Percentiles rank a stretch among this genome's conserved stretches.
Evolutionary conservation across 2,113 vertebrate species (phyloP).

Genomic region (Megaleporinus macrocephalus): DNA sequence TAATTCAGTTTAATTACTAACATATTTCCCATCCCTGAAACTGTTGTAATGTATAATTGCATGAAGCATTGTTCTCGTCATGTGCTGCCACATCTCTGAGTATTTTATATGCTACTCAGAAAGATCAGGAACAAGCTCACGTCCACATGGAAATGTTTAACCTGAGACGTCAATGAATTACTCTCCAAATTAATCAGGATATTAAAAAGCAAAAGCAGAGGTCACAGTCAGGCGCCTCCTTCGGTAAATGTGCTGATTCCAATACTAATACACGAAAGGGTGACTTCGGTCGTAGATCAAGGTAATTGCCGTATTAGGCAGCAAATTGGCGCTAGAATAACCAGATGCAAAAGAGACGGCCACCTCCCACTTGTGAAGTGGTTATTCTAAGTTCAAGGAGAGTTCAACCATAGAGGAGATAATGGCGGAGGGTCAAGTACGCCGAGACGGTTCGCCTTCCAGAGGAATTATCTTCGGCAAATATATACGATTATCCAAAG

Average conservation of each 20-base stretch:
- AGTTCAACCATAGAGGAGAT: constrained; percentile 94
- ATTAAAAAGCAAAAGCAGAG: constrained; percentile 84
- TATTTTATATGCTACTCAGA: constrained; percentile 13
- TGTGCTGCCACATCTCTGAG: constrained; percentile 20
- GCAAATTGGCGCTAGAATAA: constrained; percentile 98
- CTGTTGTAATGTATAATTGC: too few relatives aligned
- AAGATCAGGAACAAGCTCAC: constrained; percentile 26
- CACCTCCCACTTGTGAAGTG: constrained; percentile 80
- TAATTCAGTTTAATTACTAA: too few relatives aligned
- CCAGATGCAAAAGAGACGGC: constrained; percentile 94
- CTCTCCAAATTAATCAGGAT: constrained; percentile 86
- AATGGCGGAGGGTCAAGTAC: constrained; percentile 88
- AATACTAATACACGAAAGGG: constrained; percentile 83
- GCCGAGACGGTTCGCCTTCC: constrained; percentile 84
- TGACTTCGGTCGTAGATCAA: constrained; percentile 91
- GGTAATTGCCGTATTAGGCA: constrained; percentile 93
- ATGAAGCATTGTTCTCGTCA: background rate
- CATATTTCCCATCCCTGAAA: too few relatives aligned
- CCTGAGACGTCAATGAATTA: constrained; percentile 66
- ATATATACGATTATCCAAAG: constrained; percentile 94
- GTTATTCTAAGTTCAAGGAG: constrained; percentile 96
- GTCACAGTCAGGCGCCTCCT: constrained; percentile 79
- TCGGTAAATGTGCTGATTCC: constrained; percentile 87
- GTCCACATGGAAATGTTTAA: constrained; percentile 30
- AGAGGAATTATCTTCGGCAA: constrained; percentile 91